A percentile compares a stretch with the other conserved stretches of the same genome.
Conservation (phyloP, 2,888 invertebrate genomes). For the Dromius quadrimaculatus region DNA sequence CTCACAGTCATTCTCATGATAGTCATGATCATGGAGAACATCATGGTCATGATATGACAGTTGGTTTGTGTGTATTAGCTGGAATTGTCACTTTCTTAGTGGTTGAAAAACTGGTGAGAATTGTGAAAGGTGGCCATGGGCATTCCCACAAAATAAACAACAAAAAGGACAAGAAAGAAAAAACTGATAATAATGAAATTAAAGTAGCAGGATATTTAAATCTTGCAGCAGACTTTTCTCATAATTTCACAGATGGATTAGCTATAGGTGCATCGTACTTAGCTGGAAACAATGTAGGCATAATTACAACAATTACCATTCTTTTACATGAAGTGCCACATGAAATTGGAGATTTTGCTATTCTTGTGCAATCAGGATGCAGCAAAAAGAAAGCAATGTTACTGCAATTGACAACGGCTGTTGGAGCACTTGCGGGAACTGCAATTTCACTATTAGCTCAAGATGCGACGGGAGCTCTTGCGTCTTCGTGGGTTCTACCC, state of each 20-base stretch:
- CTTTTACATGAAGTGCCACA: conserved; percentile 98
- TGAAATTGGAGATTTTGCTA: conserved; percentile 99
- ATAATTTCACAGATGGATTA: conserved; percentile 99
- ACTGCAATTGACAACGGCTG: conserved; percentile 92
- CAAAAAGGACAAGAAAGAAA: conserved; percentile 60
- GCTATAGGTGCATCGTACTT: conserved; percentile 98
- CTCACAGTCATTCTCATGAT: conserved; percentile 69
- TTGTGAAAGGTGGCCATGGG: conserved; percentile 85
- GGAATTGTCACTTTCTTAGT: conserved; percentile 93
- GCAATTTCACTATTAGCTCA: conserved; percentile 87
- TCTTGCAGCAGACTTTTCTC: conserved; percentile 97
- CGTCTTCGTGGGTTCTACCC: conserved; percentile 91
- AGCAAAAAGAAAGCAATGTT: conserved; percentile 93
- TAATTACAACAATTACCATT: conserved; percentile 95
- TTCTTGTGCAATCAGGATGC: conserved; percentile 97
- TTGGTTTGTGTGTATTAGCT: conserved; percentile 93
- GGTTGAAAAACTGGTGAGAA: conserved; percentile 92
- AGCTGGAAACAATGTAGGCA: conserved; percentile 88
- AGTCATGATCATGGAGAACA: conserved; percentile 67
- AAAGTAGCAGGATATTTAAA: conserved; percentile 95
- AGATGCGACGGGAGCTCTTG: conserved; percentile 77
- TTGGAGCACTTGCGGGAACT: conserved; percentile 95
- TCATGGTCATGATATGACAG: conserved; percentile 85
- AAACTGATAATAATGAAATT: conserved; percentile 69
- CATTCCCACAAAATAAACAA: conserved; percentile 73